A percentile compares a stretch with the other conserved stretches of the same genome.
Evolutionary conservation across 1,140 invertebrate species (phyloP).

Genomic region (Panagrolaimus sp.): DNA sequence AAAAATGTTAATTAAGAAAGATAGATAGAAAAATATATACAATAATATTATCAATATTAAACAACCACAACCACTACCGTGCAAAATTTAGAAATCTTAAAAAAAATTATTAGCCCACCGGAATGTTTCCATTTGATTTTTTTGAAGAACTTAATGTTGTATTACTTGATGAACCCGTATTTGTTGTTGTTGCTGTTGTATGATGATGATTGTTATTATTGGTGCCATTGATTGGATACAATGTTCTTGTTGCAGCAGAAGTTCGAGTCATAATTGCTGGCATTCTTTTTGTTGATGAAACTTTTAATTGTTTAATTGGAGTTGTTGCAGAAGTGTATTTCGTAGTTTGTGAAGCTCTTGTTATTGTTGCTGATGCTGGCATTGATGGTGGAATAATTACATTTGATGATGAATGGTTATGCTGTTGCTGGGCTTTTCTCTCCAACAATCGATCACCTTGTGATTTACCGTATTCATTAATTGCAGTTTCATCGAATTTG

Average conservation of each 20-base stretch:
- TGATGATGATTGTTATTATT: too few relatives aligned
- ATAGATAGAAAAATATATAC: not conserved
- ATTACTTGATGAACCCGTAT: not conserved
- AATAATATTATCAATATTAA: not conserved
- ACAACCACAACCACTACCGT: not conserved
- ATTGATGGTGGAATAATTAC: conserved; percentile 36
- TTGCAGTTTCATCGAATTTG: conserved; percentile 28
- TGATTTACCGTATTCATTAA: conserved; percentile 44
- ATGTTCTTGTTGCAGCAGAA: not conserved
- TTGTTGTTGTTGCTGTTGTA: too few relatives aligned
- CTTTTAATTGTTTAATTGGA: conserved; percentile 34
- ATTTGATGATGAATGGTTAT: conserved; percentile 8
- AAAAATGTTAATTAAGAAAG: not conserved
- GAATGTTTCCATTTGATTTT: conserved; percentile 7
- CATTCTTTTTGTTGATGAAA: not conserved
- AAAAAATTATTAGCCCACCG: conserved; percentile 5
- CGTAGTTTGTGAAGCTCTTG: not conserved
- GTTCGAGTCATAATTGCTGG: not conserved
- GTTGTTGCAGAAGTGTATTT: conserved; percentile 31
- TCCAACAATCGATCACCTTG: conserved; percentile 39
- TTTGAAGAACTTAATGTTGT: not conserved
- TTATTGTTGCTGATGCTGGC: conserved; percentile 16
- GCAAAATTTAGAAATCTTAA: not conserved
- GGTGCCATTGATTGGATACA: not conserved
- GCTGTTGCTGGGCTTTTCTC: not conserved